Base-by-base conservation (phyloP, 2,888 invertebrate species). In the Hermaeophaga mercurialis region DNA sequence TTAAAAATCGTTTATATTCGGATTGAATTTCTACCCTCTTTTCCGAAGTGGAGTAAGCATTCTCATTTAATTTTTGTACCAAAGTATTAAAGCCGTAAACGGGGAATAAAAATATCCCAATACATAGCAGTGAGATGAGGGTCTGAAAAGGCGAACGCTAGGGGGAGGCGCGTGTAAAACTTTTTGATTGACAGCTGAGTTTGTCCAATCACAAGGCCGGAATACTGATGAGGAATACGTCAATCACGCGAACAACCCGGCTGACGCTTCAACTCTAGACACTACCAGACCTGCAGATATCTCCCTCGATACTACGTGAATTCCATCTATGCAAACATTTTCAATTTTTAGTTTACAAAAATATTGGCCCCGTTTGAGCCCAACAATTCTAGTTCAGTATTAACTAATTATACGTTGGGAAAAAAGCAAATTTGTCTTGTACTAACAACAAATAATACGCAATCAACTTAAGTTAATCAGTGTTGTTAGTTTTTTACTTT, bases 181-280 rank as follows among this genome's bases (percentile, higher is more conserved):
- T 77, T 82, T 80, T 85, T 89, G 88, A 89, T 88, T 88, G 89
- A 89, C 89, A 89, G 86, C 83, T 84, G 82, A 82, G 82, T 84
- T 84, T 85, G 84, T 81, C 88, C 88, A 88, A 88, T 88, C 83
- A 84, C 85, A 82, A 83, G 82, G 80, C 82, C 80, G 84, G 82
- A 85, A 84, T 84, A 82, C 85, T 86, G 87, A 87, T 87, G 87
- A 86, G 85, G 80, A 81, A 79, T 83, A 84, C 84, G 88, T 88
- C 88, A 87, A 87, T 88, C 87, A 87, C 60, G 60, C 57, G 46
- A 43, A 55, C 56, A 61, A 59, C 55, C 55, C 60, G 59, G 56
- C 54, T 54, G 50, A 52, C 50, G 53, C 58, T 33, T 45, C 47
- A 47, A 55, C 55, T 53, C 47, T 46, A 56, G 56, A 54, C 56